Percentiles rank a stretch among this genome's conserved stretches.
These are phyloP conservation scores for Kryptolebias marmoratus DNA, from an alignment of 2,113 vertebrate species.

Conservation along the genomic window DNA sequence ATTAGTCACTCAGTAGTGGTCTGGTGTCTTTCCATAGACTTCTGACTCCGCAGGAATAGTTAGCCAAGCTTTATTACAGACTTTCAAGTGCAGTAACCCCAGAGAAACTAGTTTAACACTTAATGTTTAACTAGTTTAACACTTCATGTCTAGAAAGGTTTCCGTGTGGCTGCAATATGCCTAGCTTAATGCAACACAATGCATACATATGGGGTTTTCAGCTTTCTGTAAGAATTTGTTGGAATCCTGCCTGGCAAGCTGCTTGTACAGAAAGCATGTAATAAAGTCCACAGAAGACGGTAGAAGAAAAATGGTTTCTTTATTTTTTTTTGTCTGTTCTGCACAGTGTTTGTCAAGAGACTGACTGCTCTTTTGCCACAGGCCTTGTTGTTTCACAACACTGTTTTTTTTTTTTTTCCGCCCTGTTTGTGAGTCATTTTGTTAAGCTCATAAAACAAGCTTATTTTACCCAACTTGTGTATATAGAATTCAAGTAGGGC, in stretches of 20 bases:
- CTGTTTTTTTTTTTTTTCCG: background rate
- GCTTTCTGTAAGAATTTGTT: slow-evolving; percentile 32
- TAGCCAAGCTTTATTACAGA: background rate
- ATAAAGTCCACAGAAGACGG: slow-evolving; percentile 47
- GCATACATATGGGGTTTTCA: slow-evolving; percentile 29
- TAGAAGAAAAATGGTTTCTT: slow-evolving; percentile 11
- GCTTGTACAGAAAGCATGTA: slow-evolving; percentile 43
- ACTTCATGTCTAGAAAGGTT: background rate
- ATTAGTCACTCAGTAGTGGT: slow-evolving; percentile 44
- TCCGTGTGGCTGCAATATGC: background rate
- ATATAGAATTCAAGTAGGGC: slow-evolving; percentile 11
- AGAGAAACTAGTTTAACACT: background rate
- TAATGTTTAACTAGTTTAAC: slow-evolving; percentile 9
- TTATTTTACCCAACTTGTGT: slow-evolving; percentile 14
- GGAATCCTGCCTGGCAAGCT: slow-evolving; percentile 41
- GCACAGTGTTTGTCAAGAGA: slow-evolving; percentile 37
- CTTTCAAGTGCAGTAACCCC: slow-evolving; percentile 4
- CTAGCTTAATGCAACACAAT: slow-evolving; percentile 5
- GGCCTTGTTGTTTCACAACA: slow-evolving; percentile 45
- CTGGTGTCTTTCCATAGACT: slow-evolving; percentile 24
- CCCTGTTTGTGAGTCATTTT: slow-evolving; percentile 39
- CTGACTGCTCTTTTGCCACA: slow-evolving; percentile 41
- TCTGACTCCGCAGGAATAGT: slow-evolving; percentile 2
- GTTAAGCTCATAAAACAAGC: slow-evolving; percentile 24
- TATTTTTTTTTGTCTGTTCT: slow-evolving; percentile 36